Conservation (phyloP, 1,140 invertebrate species). For the Carposina sasakii region DNA sequence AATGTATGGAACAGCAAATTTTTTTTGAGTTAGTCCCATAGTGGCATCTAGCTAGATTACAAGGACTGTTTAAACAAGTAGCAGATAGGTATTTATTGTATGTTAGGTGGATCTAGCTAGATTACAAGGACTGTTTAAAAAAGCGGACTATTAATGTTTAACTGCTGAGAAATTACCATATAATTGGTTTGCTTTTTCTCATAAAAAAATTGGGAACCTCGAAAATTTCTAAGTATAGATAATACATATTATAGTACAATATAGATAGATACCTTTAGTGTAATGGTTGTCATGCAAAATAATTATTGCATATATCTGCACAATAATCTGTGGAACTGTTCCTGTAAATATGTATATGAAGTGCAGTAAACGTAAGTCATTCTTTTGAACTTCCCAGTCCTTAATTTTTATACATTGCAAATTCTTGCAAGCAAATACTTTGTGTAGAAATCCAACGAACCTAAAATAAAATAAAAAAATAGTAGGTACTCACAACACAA, state of each 20-base stretch:
- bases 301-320: conserved; percentile 59
- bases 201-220: too few relatives aligned
- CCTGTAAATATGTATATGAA: conserved; percentile 63
- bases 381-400: conserved; percentile 52
- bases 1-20: too few relatives aligned
- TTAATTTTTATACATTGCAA: conserved; percentile 52
- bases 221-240: conserved; percentile 3
- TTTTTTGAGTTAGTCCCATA: too few relatives aligned
- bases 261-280: conserved; percentile 65
- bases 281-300: conserved; percentile 58
- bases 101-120: too few relatives aligned
- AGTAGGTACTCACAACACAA: conserved; percentile 3
- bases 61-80: too few relatives aligned
- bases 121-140: too few relatives aligned
- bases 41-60: too few relatives aligned
- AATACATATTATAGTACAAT: too few relatives aligned
- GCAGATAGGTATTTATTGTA: too few relatives aligned
- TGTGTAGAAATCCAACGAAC: conserved; percentile 52
- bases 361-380: conserved; percentile 60
- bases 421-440: conserved; percentile 60
- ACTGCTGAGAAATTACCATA: too few relatives aligned
- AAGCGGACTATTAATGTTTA: too few relatives aligned
- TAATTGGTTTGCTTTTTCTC: too few relatives aligned
- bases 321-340: conserved; percentile 61
- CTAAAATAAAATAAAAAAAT: conserved; percentile 34